Evolutionary conservation across 2,888 invertebrate genomes (phyloP), one percentile per base, ranked within the genome.

Genomic region (Nezara viridula): DNA sequence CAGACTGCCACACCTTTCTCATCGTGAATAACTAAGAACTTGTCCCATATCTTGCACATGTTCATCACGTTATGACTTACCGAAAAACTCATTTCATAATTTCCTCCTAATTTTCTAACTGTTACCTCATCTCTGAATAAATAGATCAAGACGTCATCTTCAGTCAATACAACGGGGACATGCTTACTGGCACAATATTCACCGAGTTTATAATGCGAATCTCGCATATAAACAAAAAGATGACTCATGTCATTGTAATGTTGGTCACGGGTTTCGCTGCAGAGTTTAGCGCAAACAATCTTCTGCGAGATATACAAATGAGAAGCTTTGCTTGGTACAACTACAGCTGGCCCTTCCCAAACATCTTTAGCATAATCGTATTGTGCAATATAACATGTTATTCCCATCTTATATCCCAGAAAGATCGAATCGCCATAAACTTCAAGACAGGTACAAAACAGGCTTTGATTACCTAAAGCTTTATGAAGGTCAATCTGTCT

Each of bases 201-300:
- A 12, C 81, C 86, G 12, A 89, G 86, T 27, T 73, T 52, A 47
- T 21, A 47, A 1, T 14, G 12, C 19, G 47, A 21, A 16, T n/a
- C 44, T 12, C 66, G 44, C 5, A 66, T n/a, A 89, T 89, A 90
- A 24, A 90, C 90, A 37, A 86, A 86, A n/a, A 90, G 85, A 27
- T 86, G 60, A 73, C 89, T 89, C 32, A 60, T 85, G 27, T 88
- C 88, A 5, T 37, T 32, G 32, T 37, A 73, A 73, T 66, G 27
- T 40, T 24, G 44, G 4, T 86, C 66, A 47, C 73, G 27, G 19
- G 2, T 73, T 66, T 89, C 89, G 47, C 49, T 10, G 44, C 21
- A n/a, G 27, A 90, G 50, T 52, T 90, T 90, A 14, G 89, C 88
- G n/a, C 89, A 89, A 55, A 90, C 66, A 47, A 90, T 89, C n/a